Evolutionary conservation across 2,888 invertebrate species (phyloP).

Genomic region (Cetonia aurata): DNA sequence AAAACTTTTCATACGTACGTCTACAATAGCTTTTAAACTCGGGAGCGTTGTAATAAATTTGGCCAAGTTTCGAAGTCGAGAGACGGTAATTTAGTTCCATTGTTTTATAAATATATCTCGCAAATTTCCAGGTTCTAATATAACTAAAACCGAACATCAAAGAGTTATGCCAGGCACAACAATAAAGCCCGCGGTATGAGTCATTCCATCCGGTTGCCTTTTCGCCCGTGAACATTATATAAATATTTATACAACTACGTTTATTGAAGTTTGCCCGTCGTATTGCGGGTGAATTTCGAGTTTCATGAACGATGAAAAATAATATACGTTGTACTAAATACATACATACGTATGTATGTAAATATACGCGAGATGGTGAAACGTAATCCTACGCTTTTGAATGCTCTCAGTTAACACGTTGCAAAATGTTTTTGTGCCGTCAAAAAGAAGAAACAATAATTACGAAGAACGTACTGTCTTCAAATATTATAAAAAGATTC

Average conservation of each 20-base stretch:
- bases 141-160: conserved; percentile 45
- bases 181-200: conserved; percentile 26
- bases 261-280: conserved; percentile 18
- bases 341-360: no score
- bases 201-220: conserved; percentile 24
- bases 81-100: conserved; percentile 50
- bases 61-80: conserved; percentile 49
- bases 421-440: no score
- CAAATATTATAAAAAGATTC: no score
- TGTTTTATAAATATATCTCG: conserved; percentile 42
- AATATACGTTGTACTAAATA: not conserved
- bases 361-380: no score
- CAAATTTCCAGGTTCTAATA: conserved; percentile 33
- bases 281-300: conserved; percentile 6
- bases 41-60: conserved; percentile 53
- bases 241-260: conserved; percentile 26
- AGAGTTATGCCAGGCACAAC: conserved; percentile 31
- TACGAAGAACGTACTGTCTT: no score
- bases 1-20: conserved; percentile 43
- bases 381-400: no score
- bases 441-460: no score
- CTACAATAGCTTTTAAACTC: conserved; percentile 48
- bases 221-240: conserved; percentile 21
- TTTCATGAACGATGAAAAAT: conserved; percentile 6
- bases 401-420: no score